Evolutionary conservation across 2,113 vertebrate species (phyloP).

Genomic region (Cricetomys ansorgei): DNA sequence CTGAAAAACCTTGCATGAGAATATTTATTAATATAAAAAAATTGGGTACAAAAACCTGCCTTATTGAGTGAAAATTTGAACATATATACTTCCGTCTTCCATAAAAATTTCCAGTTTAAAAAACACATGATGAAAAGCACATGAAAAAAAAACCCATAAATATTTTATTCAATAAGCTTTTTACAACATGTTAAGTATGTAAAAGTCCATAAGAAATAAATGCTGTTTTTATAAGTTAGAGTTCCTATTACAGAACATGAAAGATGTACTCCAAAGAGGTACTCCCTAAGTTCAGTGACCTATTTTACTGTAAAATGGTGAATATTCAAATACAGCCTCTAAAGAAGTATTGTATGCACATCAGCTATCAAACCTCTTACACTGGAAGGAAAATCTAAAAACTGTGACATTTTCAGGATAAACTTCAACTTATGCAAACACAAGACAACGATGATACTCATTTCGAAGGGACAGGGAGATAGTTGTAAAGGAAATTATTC

Average conservation of each 20-base stretch:
- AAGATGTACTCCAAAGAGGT: not conserved
- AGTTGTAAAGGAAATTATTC: constrained; percentile 17
- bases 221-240: not conserved
- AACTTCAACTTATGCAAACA: not conserved
- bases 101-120: constrained; percentile 1
- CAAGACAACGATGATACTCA: not conserved
- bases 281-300: not conserved
- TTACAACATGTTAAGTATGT: not conserved
- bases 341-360: constrained; percentile 34
- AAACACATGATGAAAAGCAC: not conserved
- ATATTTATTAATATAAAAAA: not conserved
- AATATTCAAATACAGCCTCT: not conserved
- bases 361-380: not conserved
- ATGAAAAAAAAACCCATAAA: not conserved
- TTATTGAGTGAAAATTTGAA: not conserved
- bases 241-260: not conserved
- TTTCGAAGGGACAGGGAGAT: constrained; percentile 29
- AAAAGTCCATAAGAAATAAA: not conserved
- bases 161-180: not conserved
- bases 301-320: constrained; percentile 43
- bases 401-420: constrained; percentile 35
- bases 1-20: not conserved
- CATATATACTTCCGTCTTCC: not conserved
- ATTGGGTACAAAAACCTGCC: not conserved
- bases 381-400: not conserved